phyloP scores from a whole-genome alignment of 2,888 invertebrate genomes.

The Uloborus plumipes region DNA sequence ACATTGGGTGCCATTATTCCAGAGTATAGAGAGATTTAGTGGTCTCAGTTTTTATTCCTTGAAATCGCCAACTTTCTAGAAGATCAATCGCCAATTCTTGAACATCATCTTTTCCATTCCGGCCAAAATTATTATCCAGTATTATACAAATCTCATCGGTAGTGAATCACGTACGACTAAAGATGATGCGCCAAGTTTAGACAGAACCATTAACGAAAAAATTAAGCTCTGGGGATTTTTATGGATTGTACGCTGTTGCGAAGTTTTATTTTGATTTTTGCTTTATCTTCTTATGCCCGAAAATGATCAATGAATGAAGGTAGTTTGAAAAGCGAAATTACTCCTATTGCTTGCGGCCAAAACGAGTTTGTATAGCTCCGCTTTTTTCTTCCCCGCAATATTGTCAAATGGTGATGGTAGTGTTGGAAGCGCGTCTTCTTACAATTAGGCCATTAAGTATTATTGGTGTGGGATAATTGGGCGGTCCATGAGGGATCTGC shows the following conservation, averaged over 20 bases:
- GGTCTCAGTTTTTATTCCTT: no score
- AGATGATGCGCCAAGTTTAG: no score
- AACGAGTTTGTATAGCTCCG: neutral
- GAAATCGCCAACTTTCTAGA: no score
- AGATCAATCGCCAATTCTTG: neutral
- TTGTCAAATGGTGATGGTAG: neutral
- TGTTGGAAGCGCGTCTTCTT: slow-evolving; percentile 7
- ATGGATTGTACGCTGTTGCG: no score
- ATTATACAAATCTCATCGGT: slow-evolving; percentile 8
- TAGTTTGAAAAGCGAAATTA: slow-evolving; percentile 7
- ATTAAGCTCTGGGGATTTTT: no score
- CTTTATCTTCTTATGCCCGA: neutral
- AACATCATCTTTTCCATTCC: no score
- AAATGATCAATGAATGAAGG: slow-evolving; percentile 16
- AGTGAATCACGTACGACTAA: neutral
- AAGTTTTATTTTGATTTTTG: neutral
- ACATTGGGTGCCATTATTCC: no score
- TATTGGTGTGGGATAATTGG: no score
- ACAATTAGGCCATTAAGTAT: slow-evolving; percentile 11
- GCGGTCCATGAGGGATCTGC: no score
- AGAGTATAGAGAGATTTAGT: no score
- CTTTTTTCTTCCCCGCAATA: neutral
- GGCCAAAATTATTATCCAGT: neutral
- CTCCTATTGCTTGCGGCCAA: neutral
- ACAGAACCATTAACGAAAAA: no score